Conservation (phyloP, 2,797 vertebrate species). For the Amblyopsis hoosieri region DNA sequence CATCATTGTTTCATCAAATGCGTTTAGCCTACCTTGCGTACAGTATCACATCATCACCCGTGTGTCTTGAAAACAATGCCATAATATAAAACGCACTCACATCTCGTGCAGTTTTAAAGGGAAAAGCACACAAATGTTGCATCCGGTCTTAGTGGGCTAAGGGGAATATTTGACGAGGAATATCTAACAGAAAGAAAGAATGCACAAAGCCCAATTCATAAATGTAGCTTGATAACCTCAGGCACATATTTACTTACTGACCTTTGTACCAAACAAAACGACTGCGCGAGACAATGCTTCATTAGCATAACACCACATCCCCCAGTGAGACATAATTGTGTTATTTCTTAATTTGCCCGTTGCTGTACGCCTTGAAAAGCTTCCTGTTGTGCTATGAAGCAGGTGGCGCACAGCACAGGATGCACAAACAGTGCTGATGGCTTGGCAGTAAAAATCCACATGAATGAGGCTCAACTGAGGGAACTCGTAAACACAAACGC, state of each 20-base stretch:
- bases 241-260: conserved; percentile 4
- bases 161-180: too few relatives aligned
- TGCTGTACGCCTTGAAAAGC: conserved; percentile 49
- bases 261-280: not conserved
- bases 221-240: conserved; percentile 1
- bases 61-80: too few relatives aligned
- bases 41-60: too few relatives aligned
- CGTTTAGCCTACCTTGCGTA: too few relatives aligned
- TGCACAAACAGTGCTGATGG: conserved; percentile 67
- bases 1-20: too few relatives aligned
- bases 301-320: conserved; percentile 31
- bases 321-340: conserved; percentile 47
- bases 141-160: too few relatives aligned
- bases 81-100: too few relatives aligned
- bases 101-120: too few relatives aligned
- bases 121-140: too few relatives aligned
- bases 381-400: conserved; percentile 36
- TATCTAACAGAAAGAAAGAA: too few relatives aligned
- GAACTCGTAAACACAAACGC: conserved; percentile 45
- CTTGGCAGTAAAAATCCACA: conserved; percentile 38
- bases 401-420: conserved; percentile 46
- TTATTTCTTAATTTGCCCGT: conserved; percentile 47
- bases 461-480: conserved; percentile 48
- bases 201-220: not conserved
- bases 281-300: conserved; percentile 20